Conservation (phyloP, 2,113 vertebrate genomes). For the Ammodramus savannarum region DNA sequence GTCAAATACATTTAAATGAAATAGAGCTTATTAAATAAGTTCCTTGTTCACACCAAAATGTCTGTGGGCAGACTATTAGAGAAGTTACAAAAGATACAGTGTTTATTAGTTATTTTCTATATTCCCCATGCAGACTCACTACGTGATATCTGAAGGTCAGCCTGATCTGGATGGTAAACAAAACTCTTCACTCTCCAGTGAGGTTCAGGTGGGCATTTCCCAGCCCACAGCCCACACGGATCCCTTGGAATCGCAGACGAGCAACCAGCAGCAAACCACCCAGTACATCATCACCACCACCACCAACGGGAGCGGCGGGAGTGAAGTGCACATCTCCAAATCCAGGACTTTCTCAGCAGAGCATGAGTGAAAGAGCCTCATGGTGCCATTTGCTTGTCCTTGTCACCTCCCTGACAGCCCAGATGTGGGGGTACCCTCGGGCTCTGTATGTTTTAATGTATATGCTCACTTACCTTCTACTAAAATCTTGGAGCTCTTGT, state of each 20-base stretch:
- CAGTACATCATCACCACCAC: slow-evolving; percentile 97
- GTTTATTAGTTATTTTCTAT: background rate
- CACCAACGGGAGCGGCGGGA: slow-evolving; percentile 80
- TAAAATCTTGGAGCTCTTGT: slow-evolving; percentile 14
- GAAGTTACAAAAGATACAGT: background rate
- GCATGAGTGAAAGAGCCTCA: background rate
- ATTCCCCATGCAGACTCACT: slow-evolving; percentile 82
- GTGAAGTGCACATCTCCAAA: slow-evolving; percentile 89
- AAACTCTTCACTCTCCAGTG: slow-evolving; percentile 58
- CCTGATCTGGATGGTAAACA: slow-evolving; percentile 88
- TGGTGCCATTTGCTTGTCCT: background rate
- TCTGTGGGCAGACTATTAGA: background rate
- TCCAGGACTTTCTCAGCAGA: slow-evolving; percentile 69
- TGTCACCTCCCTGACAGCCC: background rate
- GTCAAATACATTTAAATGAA: background rate
- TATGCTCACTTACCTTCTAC: slow-evolving; percentile 17
- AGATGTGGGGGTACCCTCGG: background rate
- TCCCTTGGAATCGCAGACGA: slow-evolving; percentile 76
- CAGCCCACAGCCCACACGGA: slow-evolving; percentile 76
- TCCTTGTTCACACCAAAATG: background rate
- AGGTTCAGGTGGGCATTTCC: slow-evolving; percentile 63
- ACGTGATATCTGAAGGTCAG: slow-evolving; percentile 95
- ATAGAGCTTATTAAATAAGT: background rate
- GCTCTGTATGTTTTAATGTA: slow-evolving; percentile 13
- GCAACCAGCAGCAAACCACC: slow-evolving; percentile 80